These are phyloP conservation scores for Urophycis tenuis DNA, from an alignment of 2,797 vertebrate genomes.

Conservation along the genomic window DNA sequence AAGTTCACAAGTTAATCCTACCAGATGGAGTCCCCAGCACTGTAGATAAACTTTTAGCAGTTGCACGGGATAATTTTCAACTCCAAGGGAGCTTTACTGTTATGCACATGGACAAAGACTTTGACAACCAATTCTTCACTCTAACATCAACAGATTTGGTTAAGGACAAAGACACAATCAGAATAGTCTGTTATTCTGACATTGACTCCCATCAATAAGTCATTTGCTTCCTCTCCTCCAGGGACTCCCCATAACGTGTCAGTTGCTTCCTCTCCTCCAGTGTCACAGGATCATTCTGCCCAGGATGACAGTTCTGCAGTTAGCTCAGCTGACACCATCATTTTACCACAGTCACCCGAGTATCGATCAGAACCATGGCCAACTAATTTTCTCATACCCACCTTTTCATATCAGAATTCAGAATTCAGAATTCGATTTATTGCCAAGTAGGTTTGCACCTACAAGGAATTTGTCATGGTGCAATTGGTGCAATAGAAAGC, in stretches of 20 bases:
- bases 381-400: constrained; percentile 27
- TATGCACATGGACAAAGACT: constrained; percentile 35
- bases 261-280: constrained; percentile 19
- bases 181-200: too few species aligned
- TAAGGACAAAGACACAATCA: too few species aligned
- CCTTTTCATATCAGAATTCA: too few species aligned
- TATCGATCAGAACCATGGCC: constrained; percentile 26
- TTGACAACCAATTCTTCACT: constrained; percentile 31
- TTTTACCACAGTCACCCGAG: constrained; percentile 16
- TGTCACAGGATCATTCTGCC: constrained; percentile 25
- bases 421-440: too few species aligned
- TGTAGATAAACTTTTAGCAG: constrained; percentile 27
- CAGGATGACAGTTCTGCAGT: constrained; percentile 38
- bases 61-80: constrained; percentile 28
- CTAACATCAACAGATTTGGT: constrained; percentile 16
- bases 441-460: too few species aligned
- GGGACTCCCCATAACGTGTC: too few species aligned
- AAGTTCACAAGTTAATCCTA: constrained; percentile 33
- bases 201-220: too few species aligned
- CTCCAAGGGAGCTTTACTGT: constrained; percentile 3
- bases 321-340: too few species aligned
- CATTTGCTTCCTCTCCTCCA: too few species aligned
- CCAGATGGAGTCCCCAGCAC: constrained; percentile 34
- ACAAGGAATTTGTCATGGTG: too few species aligned
- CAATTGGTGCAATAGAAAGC: too few species aligned